phyloP scores from a whole-genome alignment of 2,797 vertebrate species.

The Pristis pectinata region DNA sequence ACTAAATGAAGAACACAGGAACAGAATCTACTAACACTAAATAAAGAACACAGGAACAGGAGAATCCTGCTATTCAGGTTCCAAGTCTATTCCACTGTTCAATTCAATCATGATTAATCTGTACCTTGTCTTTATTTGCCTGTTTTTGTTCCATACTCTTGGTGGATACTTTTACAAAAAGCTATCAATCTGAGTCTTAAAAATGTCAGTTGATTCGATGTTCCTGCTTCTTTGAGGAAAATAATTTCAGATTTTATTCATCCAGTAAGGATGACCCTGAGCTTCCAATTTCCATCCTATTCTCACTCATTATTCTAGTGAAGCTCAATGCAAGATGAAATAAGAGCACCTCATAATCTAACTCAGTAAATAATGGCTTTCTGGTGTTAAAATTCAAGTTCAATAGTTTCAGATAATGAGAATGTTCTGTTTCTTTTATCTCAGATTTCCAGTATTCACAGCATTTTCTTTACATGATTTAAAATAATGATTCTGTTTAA shows the following conservation, averaged over 20 bases:
- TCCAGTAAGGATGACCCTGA: too few relatives aligned
- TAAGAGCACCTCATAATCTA: too few relatives aligned
- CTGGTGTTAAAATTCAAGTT: too few relatives aligned
- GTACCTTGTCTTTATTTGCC: not conserved
- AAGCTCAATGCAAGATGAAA: constrained; percentile 1
- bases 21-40: not conserved
- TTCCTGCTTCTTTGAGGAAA: not conserved
- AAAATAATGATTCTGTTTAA: too few relatives aligned
- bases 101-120: not conserved
- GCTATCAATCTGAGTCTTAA: not conserved
- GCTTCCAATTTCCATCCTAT: too few relatives aligned
- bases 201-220: not conserved
- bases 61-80: not conserved
- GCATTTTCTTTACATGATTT: too few relatives aligned
- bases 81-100: not conserved
- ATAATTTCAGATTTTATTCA: not conserved
- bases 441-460: too few relatives aligned
- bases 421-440: too few relatives aligned
- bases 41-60: not conserved
- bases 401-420: too few relatives aligned
- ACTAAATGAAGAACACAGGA: too few relatives aligned
- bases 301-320: too few relatives aligned
- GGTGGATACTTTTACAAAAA: not conserved
- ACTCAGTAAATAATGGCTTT: too few relatives aligned
- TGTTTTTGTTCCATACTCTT: not conserved